A percentile compares a stretch with the other conserved stretches of the same genome.
phyloP scores from a whole-genome alignment of 1,140 invertebrate genomes.

The Apolygus lucorum region DNA sequence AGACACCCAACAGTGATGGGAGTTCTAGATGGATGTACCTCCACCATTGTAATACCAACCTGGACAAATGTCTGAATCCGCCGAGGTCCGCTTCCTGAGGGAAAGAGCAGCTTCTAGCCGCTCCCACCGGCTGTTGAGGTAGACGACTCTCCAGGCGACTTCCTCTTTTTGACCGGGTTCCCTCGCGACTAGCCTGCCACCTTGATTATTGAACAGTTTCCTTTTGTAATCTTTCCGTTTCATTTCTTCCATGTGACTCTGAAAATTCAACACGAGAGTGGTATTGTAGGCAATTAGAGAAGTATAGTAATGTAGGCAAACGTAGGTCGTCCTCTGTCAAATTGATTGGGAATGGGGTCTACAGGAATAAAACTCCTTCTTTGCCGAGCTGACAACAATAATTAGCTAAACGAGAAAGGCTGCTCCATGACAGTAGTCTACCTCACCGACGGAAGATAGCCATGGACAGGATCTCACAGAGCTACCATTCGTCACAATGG shows the following conservation, averaged over 20 bases:
- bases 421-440: not conserved
- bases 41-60: too few species aligned
- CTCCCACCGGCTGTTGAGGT: slow-evolving; percentile 71
- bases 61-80: slow-evolving; percentile 43
- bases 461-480: too few species aligned
- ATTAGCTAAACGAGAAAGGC: too few species aligned
- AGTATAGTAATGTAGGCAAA: slow-evolving; percentile 4
- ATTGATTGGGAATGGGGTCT: too few species aligned
- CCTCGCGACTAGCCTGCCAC: slow-evolving; percentile 57
- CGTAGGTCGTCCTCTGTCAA: too few species aligned
- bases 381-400: too few species aligned
- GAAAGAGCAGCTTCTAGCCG: slow-evolving; percentile 51
- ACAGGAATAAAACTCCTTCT: too few species aligned
- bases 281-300: slow-evolving; percentile 7
- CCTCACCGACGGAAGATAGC: too few species aligned
- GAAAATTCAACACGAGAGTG: slow-evolving; percentile 24
- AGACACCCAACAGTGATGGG: too few species aligned
- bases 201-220: slow-evolving; percentile 69
- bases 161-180: slow-evolving; percentile 65
- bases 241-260: slow-evolving; percentile 49
- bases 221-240: slow-evolving; percentile 57
- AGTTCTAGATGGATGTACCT: too few species aligned
- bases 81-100: slow-evolving; percentile 40
- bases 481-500: too few species aligned
- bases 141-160: slow-evolving; percentile 58